Evolutionary conservation across 2,888 invertebrate genomes (phyloP).

Genomic region (Pseudococcus viburni): DNA sequence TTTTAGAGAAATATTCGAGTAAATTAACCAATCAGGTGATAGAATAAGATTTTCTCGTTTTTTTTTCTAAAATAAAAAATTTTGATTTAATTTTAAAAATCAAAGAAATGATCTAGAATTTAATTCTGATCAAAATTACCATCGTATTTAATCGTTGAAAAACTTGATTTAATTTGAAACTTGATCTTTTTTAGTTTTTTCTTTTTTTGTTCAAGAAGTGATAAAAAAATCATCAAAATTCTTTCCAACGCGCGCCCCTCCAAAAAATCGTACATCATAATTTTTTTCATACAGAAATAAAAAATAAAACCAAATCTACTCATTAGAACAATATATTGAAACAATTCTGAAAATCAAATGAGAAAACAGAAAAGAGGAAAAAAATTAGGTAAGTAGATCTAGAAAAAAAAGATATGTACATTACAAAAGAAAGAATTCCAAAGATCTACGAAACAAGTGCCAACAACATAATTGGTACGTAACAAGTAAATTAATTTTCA

Average conservation of each 20-base stretch:
- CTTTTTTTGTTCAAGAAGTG: too few relatives aligned
- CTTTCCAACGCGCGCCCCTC: too few relatives aligned
- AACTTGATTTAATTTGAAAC: too few relatives aligned
- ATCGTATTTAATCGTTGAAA: too few relatives aligned
- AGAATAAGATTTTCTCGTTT: background rate
- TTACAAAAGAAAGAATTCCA: background rate
- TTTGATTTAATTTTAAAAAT: too few relatives aligned
- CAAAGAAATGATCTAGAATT: too few relatives aligned
- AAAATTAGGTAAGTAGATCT: background rate
- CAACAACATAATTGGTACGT: background rate
- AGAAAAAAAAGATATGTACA: slow-evolving; percentile 16
- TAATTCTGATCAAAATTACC: too few relatives aligned
- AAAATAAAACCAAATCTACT: background rate
- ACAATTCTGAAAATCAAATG: background rate
- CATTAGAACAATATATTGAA: slow-evolving; percentile 9
- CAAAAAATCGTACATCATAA: too few relatives aligned
- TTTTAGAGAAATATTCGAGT: background rate
- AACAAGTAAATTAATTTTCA: background rate
- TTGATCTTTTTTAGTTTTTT: too few relatives aligned
- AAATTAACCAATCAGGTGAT: background rate
- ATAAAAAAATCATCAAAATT: too few relatives aligned
- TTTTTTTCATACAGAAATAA: background rate
- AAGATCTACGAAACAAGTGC: background rate
- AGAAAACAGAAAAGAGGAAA: background rate
- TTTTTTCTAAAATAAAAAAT: background rate